Percentiles rank a stretch among this genome's conserved stretches.
Evolutionary conservation across 2,888 invertebrate genomes (phyloP).

Genomic region (Drosophila dives): DNA sequence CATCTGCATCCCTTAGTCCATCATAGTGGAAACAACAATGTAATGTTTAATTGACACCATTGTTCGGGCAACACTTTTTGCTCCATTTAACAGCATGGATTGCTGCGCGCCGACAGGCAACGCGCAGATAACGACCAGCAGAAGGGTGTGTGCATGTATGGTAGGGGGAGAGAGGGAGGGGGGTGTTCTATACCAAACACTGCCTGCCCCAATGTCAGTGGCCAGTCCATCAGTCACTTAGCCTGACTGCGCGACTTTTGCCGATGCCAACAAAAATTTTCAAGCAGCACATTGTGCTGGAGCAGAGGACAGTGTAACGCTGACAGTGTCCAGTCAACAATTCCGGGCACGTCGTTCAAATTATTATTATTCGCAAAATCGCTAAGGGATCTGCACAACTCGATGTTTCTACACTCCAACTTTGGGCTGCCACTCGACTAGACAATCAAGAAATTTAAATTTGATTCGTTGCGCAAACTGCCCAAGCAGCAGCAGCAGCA

Average conservation of each 20-base stretch:
- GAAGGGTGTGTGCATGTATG: neutral
- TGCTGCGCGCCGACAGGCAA: conserved; percentile 66
- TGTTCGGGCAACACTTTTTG: conserved; percentile 79
- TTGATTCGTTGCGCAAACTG: conserved; percentile 81
- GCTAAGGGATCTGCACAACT: conserved; percentile 74
- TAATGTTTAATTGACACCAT: conserved; percentile 81
- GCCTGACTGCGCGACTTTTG: conserved; percentile 65
- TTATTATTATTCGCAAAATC: conserved; percentile 84
- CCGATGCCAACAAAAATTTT: conserved; percentile 51
- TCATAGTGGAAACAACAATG: conserved; percentile 70
- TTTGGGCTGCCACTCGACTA: conserved; percentile 73
- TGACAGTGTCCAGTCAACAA: conserved; percentile 65
- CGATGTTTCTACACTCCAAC: conserved; percentile 47
- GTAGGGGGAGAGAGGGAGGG: neutral
- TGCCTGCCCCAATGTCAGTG: conserved; percentile 49
- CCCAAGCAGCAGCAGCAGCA: conserved; percentile 52
- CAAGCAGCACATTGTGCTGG: neutral
- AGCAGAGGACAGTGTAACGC: conserved; percentile 9
- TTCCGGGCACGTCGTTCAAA: conserved; percentile 82
- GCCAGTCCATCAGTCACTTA: conserved; percentile 74
- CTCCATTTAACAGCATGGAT: conserved; percentile 77
- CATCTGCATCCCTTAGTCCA: conserved; percentile 59
- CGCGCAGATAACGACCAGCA: conserved; percentile 64
- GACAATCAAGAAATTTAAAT: conserved; percentile 82
- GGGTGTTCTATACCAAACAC: neutral